Evolutionary conservation across 1,140 invertebrate species (phyloP), one percentile per base, ranked within the genome.

Genomic region (Holotrichia oblita): DNA sequence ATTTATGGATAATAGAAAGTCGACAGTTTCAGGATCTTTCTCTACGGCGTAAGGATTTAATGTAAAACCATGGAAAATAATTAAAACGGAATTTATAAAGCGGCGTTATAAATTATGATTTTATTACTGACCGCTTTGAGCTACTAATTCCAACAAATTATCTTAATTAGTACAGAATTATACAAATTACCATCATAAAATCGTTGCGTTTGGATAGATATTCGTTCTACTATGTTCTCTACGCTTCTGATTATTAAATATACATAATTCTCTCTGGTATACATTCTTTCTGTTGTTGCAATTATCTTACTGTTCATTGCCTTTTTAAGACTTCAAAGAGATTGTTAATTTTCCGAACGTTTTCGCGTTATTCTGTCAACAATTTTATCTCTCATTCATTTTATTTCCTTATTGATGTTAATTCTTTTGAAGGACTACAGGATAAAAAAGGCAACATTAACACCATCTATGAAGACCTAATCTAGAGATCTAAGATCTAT

Each of bases 121-220:
- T 69, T 69, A 69, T 69, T 69, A 20, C 22, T 69, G 20, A 22
- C 61, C 61, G 61, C 61, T 34, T 69, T 69, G 61, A 69, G 61
- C 20, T 69, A 69, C 61, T 69, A 69, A 69, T 69, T 69, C 61
- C 61, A 69, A 69, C 61, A 69, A 69, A 69, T 69, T 69, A 69
- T 69, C 61, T 69, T 69, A 69, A 69, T 69, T 69, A 69, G 61
- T 34, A 34, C 22, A 14, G 61, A 69, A 69, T 69, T 69, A 69
- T 69, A 69, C 61, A 69, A 69, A 69, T 69, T 69, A 34, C 61
- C 61, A 69, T 34, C 20, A 12, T 69, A 69, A 69, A 69, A 27
- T 69, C 61, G 61, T 69, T 69, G 3, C 61, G 6, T 69, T 69
- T 24, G 12, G 61, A 69, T 69, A 10, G 61, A 27, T 69, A 69